Evolutionary conservation across 1,140 invertebrate species (phyloP).

Genomic region (Belonocnema kinseyi): DNA sequence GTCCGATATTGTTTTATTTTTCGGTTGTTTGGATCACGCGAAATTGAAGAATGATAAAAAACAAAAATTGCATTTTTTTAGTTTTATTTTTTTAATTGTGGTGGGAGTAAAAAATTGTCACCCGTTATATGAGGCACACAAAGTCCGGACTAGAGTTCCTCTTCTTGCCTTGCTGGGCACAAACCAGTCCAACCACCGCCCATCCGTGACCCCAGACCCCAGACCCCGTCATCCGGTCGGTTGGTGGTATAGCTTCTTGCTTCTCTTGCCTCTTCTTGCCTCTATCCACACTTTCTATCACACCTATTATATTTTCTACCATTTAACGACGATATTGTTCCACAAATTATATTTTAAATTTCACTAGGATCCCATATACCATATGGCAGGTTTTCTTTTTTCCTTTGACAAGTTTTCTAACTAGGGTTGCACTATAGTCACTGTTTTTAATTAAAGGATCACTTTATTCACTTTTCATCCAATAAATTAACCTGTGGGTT

Average conservation of each 20-base stretch:
- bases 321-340: background rate
- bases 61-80: too few relatives aligned
- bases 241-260: slow-evolving; percentile 48
- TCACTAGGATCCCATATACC: too few relatives aligned
- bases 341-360: background rate
- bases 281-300: slow-evolving; percentile 38
- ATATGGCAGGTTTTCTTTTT: too few relatives aligned
- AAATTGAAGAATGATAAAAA: too few relatives aligned
- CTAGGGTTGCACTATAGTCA: too few relatives aligned
- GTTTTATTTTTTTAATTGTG: too few relatives aligned
- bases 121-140: slow-evolving; percentile 62
- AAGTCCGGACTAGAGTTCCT: slow-evolving; percentile 60
- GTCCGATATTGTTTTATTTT: too few relatives aligned
- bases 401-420: too few relatives aligned
- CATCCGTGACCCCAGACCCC: slow-evolving; percentile 73
- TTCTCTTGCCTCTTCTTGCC: slow-evolving; percentile 25
- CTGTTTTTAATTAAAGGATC: too few relatives aligned
- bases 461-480: too few relatives aligned
- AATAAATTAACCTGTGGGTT: too few relatives aligned
- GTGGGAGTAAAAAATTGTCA: slow-evolving; percentile 47
- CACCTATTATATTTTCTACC: slow-evolving; percentile 51
- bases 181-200: slow-evolving; percentile 72
- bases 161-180: slow-evolving; percentile 65
- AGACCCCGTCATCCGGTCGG: slow-evolving; percentile 67
- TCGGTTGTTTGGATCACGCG: too few relatives aligned